Evolutionary conservation across 2,797 vertebrate species (phyloP).

Genomic region (Rhinatrema bivittatum): DNA sequence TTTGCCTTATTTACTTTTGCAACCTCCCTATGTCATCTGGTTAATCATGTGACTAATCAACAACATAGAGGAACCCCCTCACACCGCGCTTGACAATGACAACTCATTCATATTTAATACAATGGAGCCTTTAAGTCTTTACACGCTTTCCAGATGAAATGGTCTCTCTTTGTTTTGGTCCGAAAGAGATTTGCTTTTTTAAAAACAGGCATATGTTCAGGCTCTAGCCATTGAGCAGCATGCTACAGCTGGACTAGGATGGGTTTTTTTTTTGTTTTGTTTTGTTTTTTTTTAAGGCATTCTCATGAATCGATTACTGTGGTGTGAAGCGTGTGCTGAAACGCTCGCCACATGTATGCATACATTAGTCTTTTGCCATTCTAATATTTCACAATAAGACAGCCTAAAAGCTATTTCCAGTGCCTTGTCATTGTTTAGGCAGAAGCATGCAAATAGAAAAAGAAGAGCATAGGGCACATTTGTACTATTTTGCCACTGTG

Average conservation of each 20-base stretch:
- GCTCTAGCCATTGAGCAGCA: conserved; percentile 68
- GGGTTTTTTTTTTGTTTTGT: conserved; percentile 26
- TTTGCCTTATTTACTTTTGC: conserved; percentile 87
- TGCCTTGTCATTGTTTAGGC: conserved; percentile 12
- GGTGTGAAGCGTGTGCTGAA: conserved; percentile 42
- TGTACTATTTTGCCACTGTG: neutral
- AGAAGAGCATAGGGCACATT: conserved; percentile 17
- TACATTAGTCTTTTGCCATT: conserved; percentile 46
- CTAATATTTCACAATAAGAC: conserved; percentile 38
- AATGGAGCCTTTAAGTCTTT: conserved; percentile 95
- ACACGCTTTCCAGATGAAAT: conserved; percentile 75
- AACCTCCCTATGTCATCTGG: conserved; percentile 88
- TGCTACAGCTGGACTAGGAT: conserved; percentile 77
- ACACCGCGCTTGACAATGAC: conserved; percentile 69
- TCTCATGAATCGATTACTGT: conserved; percentile 41
- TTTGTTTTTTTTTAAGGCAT: conserved; percentile 25
- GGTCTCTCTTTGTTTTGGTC: conserved; percentile 74
- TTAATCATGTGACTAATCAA: conserved; percentile 97
- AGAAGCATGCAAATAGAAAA: conserved; percentile 39
- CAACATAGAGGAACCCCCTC: conserved; percentile 66
- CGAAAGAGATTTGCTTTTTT: conserved; percentile 65
- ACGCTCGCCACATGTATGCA: conserved; percentile 14
- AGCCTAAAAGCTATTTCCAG: conserved; percentile 18
- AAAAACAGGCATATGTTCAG: conserved; percentile 82
- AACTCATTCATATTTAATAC: conserved; percentile 91